phyloP scores from a whole-genome alignment of 2,797 vertebrate species.

The Crenichthys baileyi region DNA sequence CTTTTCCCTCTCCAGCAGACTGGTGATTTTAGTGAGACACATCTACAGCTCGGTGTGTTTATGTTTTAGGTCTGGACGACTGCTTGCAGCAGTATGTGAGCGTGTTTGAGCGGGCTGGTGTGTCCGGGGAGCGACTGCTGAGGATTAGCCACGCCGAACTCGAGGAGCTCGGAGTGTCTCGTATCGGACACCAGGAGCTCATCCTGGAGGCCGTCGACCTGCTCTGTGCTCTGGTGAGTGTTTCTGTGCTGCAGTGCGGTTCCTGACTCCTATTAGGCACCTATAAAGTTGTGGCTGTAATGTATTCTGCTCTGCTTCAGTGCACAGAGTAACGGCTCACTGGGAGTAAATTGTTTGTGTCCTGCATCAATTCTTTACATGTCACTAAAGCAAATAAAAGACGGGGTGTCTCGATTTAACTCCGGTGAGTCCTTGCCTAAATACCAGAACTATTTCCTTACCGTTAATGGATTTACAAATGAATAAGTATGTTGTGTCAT shows the following conservation, averaged over 20 bases:
- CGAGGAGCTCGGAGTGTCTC: conserved; percentile 94
- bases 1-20: too few relatives aligned
- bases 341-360: conserved; percentile 14
- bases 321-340: conserved; percentile 18
- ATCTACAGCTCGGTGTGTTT: neutral
- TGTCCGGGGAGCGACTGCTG: conserved; percentile 93
- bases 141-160: conserved; percentile 96
- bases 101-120: conserved; percentile 94
- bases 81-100: conserved; percentile 97
- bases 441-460: neutral
- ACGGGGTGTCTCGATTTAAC: neutral
- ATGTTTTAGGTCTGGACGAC: conserved; percentile 90
- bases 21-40: too few relatives aligned
- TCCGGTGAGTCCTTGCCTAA: neutral
- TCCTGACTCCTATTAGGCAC: conserved; percentile 17
- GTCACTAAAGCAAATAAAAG: conserved; percentile 10
- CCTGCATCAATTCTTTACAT: conserved; percentile 6
- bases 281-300: conserved; percentile 29
- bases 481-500: neutral
- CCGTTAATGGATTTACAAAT: neutral
- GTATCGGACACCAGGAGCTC: conserved; percentile 97
- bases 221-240: conserved; percentile 93
- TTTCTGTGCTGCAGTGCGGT: neutral
- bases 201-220: conserved; percentile 97
- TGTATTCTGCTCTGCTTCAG: conserved; percentile 12